phyloP scores from a whole-genome alignment of 1,140 invertebrate species.

The Pseudomyrmex cubaensis region DNA sequence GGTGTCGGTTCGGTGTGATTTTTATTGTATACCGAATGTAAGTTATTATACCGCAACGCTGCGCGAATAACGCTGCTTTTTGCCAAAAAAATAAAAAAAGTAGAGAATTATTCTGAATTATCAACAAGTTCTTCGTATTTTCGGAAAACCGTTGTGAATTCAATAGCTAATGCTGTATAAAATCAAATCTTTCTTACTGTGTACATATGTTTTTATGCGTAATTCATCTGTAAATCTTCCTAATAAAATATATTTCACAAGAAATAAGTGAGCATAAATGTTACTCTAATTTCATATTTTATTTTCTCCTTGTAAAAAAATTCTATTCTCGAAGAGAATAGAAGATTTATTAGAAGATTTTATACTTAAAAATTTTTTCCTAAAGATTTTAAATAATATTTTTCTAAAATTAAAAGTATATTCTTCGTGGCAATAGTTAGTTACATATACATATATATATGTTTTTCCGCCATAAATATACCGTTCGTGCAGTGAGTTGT shows the following conservation, averaged over 20 bases:
- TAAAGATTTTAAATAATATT: no score
- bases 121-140: not conserved
- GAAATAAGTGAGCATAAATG: not conserved
- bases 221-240: not conserved
- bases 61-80: conserved; percentile 28
- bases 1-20: conserved; percentile 24
- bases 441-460: no score
- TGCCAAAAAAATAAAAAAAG: not conserved
- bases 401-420: no score
- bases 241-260: not conserved
- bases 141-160: not conserved
- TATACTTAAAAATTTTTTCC: no score
- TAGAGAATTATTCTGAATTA: not conserved
- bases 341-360: no score
- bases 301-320: not conserved
- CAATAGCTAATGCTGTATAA: not conserved
- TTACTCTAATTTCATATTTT: not conserved
- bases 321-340: no score
- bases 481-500: no score
- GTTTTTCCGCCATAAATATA: no score
- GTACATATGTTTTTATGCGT: not conserved
- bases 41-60: conserved; percentile 62
- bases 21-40: conserved; percentile 61
- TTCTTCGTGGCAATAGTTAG: no score
- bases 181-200: conserved; percentile 1